Evolutionary conservation across 2,113 vertebrate genomes (phyloP).

Genomic region (Micronycteris hirsuta): DNA sequence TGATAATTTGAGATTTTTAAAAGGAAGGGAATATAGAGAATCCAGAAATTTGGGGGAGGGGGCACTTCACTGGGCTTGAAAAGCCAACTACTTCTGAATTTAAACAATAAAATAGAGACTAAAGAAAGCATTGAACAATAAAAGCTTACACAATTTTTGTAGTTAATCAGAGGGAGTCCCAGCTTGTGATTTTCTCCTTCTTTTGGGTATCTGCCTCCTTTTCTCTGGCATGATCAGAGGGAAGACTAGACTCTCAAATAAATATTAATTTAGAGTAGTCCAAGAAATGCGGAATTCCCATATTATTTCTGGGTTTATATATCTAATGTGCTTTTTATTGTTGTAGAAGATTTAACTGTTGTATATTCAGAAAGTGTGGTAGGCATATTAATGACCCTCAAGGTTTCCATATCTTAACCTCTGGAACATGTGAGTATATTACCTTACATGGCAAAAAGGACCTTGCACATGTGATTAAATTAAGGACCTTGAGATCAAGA

Average conservation of each 20-base stretch:
- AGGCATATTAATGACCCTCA: background rate
- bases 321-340: background rate
- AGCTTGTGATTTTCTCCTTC: background rate
- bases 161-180: background rate
- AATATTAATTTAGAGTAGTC: background rate
- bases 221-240: background rate
- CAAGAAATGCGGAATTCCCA: background rate
- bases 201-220: background rate
- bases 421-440: background rate
- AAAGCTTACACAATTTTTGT: background rate
- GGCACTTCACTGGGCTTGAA: background rate
- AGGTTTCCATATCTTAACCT: background rate
- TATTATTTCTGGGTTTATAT: background rate
- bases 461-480: background rate
- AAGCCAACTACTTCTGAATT: background rate
- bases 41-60: background rate
- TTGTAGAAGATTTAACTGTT: background rate
- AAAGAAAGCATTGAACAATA: background rate
- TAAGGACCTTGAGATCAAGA: background rate
- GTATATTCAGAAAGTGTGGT: background rate
- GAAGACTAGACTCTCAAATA: background rate
- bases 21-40: background rate
- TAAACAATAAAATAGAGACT: conserved; percentile 6
- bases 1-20: background rate
- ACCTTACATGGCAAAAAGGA: background rate